Evolutionary conservation across 1,140 invertebrate genomes (phyloP).

Genomic region (Diprion similis): DNA sequence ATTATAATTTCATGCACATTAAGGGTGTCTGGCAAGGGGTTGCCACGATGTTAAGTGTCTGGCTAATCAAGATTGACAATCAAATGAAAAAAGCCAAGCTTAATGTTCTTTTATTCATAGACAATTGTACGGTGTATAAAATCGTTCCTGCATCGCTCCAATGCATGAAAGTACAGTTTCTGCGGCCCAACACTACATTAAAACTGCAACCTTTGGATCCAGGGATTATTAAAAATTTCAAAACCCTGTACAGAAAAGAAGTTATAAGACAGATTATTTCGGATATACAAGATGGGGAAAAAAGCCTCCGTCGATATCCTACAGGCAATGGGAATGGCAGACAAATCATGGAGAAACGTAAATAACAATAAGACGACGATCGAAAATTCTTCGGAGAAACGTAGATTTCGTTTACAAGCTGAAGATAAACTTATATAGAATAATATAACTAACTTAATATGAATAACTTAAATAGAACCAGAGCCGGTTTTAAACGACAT

Average conservation of each 20-base stretch:
- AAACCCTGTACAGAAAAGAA: conserved; percentile 20
- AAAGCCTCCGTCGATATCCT: conserved; percentile 4
- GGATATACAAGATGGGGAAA: conserved; percentile 17
- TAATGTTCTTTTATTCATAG: conserved; percentile 57
- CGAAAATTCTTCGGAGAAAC: conserved; percentile 12
- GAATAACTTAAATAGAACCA: no score
- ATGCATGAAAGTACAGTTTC: conserved; percentile 22
- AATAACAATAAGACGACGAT: conserved; percentile 14
- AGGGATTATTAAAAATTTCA: conserved; percentile 30
- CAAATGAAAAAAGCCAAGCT: conserved; percentile 39
- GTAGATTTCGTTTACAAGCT: conserved; percentile 15
- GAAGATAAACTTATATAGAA: no score
- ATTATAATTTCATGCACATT: no score
- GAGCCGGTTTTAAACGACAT: not conserved
- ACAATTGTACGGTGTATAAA: conserved; percentile 52
- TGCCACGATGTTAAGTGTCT: no score
- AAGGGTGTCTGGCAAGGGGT: no score
- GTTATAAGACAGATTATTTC: conserved; percentile 19
- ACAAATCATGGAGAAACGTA: conserved; percentile 17
- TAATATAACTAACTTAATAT: no score
- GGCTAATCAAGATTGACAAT: conserved; percentile 42
- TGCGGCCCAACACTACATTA: conserved; percentile 26
- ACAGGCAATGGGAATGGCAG: conserved; percentile 18
- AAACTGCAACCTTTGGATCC: conserved; percentile 25
- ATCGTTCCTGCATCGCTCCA: no score